Evolutionary conservation across 2,797 vertebrate genomes (phyloP), one percentile per base, ranked within the genome.

Genomic region (Bucorvus abyssinicus): DNA sequence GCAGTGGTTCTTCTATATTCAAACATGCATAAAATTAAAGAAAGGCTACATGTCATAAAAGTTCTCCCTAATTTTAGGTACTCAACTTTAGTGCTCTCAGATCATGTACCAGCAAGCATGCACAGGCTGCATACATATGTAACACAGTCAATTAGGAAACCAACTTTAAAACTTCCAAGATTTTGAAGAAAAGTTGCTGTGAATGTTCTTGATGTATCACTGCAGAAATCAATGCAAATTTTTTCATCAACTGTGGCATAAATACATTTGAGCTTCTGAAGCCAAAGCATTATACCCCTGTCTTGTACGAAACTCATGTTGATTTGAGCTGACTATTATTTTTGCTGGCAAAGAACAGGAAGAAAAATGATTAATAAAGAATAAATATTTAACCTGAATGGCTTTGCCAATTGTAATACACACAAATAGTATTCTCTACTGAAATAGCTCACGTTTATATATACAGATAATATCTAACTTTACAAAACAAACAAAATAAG

Each of bases 401-500:
- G 87, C 34, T 87, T 36, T 57, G 18, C n/a, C 47, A 67, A 20
- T 4, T 74, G 45, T 38, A 93, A 90, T 14, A 42, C 29, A 70
- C 55, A 73, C 38, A 76, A 89, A 70, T 32, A 61, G 12, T 64
- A 76, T 64, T 90, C 40, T 52, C 55, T 74, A 64, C 34, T 67
- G 52, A 79, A 82, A 89, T 53, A 77, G 19, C 27, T 47, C 19
- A 59, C 47, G 44, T 59, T 87, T 87, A 80, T 71, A 89, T 76
- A 77, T 63, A 77, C 0, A 87, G 69, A 90, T 93, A 69, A 49
- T 65, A 87, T 88, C 68, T 92, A 71, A 64, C 71, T 92, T 90
- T 29, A 85, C 34, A 89, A 93, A 93, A 83, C 60, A 92, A 93
- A 90, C 20, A 63, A 87, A 87, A 81, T 74, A 80, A 89, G 71